Conservation (phyloP, 1,140 invertebrate genomes). For the Stenopsyche tienmushanensis region DNA sequence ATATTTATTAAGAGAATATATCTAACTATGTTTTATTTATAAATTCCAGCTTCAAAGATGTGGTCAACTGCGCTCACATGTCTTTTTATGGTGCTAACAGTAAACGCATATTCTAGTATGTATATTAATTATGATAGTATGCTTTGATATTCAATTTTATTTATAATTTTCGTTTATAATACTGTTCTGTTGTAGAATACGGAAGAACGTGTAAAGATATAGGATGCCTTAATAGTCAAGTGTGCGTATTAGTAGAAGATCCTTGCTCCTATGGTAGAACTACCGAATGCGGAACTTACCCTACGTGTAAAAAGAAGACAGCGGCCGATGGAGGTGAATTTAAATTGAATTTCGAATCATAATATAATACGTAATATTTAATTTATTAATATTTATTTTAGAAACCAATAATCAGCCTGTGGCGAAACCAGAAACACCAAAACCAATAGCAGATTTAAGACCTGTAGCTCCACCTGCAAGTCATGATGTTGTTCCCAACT, state of each 20-base stretch:
- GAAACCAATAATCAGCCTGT: slow-evolving; percentile 33
- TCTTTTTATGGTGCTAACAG: slow-evolving; percentile 27
- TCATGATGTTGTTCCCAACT: slow-evolving; percentile 48
- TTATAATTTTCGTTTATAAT: too few relatives aligned
- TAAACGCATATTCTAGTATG: slow-evolving; percentile 37
- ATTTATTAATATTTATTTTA: slow-evolving; percentile 20
- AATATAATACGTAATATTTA: not conserved
- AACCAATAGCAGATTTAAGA: slow-evolving; percentile 41
- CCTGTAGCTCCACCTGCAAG: slow-evolving; percentile 41
- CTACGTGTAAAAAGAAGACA: slow-evolving; percentile 63
- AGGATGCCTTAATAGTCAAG: slow-evolving; percentile 68
- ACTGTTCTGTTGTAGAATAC: slow-evolving; percentile 63
- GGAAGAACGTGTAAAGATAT: slow-evolving; percentile 74
- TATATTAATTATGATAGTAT: too few relatives aligned
- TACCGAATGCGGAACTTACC: slow-evolving; percentile 63
- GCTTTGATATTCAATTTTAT: too few relatives aligned
- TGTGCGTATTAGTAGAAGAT: slow-evolving; percentile 71
- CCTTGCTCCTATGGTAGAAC: slow-evolving; percentile 62
- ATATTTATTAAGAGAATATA: too few relatives aligned
- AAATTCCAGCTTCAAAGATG: slow-evolving; percentile 36
- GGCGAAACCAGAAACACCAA: slow-evolving; percentile 44
- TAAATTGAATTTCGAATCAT: not conserved
- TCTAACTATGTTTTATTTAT: slow-evolving; percentile 13
- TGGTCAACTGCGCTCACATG: slow-evolving; percentile 31
- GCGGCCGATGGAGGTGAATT: slow-evolving; percentile 48